A percentile compares a stretch with the other conserved stretches of the same genome.
phyloP scores from a whole-genome alignment of 2,797 vertebrate genomes.

The Coccyzus lansbergi region DNA sequence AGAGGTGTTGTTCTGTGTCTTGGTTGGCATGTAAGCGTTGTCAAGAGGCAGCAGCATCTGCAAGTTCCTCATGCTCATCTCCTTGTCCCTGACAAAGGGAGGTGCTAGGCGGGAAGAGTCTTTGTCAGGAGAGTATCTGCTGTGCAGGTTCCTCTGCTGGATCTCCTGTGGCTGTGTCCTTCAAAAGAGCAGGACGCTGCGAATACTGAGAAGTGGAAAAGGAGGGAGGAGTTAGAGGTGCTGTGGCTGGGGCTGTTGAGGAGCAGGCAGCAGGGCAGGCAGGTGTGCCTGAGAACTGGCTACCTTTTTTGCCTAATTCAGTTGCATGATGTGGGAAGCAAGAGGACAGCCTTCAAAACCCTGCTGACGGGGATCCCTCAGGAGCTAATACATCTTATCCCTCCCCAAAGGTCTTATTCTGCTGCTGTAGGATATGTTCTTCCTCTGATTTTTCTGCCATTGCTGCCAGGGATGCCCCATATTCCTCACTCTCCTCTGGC shows the following conservation, averaged over 20 bases:
- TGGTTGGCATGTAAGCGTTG: rapidly evolving
- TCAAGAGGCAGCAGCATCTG: rapidly evolving
- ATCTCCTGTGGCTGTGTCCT: background rate
- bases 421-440: background rate
- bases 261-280: background rate
- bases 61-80: rapidly evolving
- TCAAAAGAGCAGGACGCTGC: background rate
- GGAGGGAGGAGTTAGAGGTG: background rate
- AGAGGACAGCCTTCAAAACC: background rate
- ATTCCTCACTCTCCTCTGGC: too few relatives aligned
- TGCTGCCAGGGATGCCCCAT: too few relatives aligned
- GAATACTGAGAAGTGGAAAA: constrained; percentile 18
- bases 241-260: background rate
- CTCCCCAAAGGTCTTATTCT: background rate
- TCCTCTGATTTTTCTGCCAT: too few relatives aligned
- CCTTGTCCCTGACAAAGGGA: background rate
- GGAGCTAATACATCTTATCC: background rate
- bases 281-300: background rate
- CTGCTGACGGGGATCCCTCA: background rate
- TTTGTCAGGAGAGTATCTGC: background rate
- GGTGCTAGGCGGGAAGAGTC: background rate
- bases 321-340: background rate
- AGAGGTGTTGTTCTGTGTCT: rapidly evolving
- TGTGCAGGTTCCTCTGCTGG: background rate
- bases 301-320: background rate